Evolutionary conservation across 1,140 invertebrate genomes (phyloP).

Genomic region (Melanaphis sacchari): DNA sequence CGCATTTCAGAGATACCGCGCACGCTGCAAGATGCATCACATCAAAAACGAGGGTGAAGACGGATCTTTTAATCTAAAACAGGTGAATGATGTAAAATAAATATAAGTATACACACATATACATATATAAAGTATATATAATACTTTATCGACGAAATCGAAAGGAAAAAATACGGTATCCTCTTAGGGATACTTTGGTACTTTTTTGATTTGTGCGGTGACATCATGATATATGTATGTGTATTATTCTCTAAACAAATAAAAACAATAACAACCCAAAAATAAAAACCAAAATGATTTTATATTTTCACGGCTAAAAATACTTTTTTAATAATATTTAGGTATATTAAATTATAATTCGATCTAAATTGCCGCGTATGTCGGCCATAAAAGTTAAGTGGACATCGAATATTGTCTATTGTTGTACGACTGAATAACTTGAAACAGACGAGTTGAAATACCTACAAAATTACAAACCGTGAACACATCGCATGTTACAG

Average conservation of each 20-base stretch:
- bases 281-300: neutral
- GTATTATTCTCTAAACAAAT: neutral
- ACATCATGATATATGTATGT: neutral
- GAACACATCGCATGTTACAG: neutral
- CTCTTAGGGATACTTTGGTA: conserved; percentile 26
- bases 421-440: too few species aligned
- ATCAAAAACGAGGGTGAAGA: conserved; percentile 16
- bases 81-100: conserved; percentile 39
- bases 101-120: too few species aligned
- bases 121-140: neutral
- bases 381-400: neutral
- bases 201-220: neutral
- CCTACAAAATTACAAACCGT: neutral
- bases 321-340: neutral
- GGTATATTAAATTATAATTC: too few species aligned
- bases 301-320: neutral
- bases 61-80: conserved; percentile 52
- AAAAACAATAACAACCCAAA: neutral
- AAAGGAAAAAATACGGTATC: conserved; percentile 33
- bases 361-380: too few species aligned
- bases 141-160: neutral
- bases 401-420: neutral
- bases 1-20: conserved; percentile 14
- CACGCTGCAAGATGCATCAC: neutral
- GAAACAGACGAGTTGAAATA: neutral